A percentile compares a stretch with the other conserved stretches of the same genome.
These are phyloP conservation scores for Cheirogaleus major DNA, from an alignment of 2,797 vertebrate species.

Conservation along the genomic window DNA sequence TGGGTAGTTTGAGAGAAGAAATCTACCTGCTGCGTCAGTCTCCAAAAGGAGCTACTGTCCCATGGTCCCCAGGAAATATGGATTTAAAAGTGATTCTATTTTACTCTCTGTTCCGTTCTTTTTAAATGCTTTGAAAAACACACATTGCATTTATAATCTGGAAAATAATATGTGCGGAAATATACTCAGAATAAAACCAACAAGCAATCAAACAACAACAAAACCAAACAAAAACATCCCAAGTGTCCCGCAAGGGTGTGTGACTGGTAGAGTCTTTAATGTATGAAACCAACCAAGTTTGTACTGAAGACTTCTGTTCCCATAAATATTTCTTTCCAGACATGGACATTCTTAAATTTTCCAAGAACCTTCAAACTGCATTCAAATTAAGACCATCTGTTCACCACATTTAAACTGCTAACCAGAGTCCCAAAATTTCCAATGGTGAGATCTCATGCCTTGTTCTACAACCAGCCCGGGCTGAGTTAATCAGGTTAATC, in stretches of 20 bases:
- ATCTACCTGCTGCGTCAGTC: background rate
- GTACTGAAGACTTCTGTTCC: background rate
- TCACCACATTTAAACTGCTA: background rate
- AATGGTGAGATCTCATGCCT: background rate
- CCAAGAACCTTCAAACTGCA: background rate
- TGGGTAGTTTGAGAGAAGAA: background rate
- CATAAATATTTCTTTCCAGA: background rate
- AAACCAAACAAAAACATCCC: background rate
- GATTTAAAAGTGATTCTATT: background rate
- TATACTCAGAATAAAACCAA: constrained; percentile 14
- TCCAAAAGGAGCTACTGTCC: background rate
- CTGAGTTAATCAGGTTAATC: background rate
- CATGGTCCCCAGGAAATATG: background rate
- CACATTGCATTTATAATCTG: background rate
- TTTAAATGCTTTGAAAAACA: background rate
- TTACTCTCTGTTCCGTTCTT: background rate
- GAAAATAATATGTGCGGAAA: background rate
- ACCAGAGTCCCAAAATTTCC: background rate
- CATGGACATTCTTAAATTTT: background rate
- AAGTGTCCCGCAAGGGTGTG: background rate
- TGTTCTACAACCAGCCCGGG: background rate
- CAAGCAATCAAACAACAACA: background rate
- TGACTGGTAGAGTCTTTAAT: background rate
- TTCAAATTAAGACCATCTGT: constrained; percentile 47
- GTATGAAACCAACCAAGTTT: background rate